Percentiles rank a stretch among this genome's conserved stretches.
These are phyloP conservation scores for Pogonognathellus flavescens DNA, from an alignment of 1,140 invertebrate species.

Conservation along the genomic window DNA sequence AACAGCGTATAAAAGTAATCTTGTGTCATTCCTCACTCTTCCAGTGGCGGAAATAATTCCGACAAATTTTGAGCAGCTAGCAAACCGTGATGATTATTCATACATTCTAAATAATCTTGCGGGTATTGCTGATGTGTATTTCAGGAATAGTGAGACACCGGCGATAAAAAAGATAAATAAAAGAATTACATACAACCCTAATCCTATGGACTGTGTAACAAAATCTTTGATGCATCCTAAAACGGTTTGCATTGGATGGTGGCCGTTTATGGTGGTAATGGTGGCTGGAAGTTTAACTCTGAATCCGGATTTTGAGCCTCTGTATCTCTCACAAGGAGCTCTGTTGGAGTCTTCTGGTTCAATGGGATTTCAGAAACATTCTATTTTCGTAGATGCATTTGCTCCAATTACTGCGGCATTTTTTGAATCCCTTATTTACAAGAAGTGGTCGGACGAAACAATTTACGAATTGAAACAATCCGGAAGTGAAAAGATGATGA, in stretches of 20 bases:
- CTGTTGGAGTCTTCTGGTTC: neutral
- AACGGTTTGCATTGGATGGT: neutral
- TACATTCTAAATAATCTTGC: conserved; percentile 5
- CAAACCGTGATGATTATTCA: neutral
- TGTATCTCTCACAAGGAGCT: neutral
- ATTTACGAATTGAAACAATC: neutral
- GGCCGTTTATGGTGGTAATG: neutral
- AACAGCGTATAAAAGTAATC: conserved; percentile 55
- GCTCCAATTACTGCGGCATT: neutral
- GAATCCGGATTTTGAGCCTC: neutral
- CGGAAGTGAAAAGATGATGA: neutral
- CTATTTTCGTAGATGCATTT: neutral
- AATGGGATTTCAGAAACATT: conserved; percentile 4
- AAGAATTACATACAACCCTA: neutral
- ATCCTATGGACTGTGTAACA: neutral
- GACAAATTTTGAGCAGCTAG: conserved; percentile 20
- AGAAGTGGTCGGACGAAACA: neutral
- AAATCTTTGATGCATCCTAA: neutral
- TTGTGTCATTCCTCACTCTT: conserved; percentile 32
- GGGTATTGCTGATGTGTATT: neutral
- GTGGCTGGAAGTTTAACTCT: neutral
- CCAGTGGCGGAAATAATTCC: conserved; percentile 13
- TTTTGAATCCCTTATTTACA: neutral
- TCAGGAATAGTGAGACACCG: neutral
- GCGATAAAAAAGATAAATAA: neutral